Evolutionary conservation across 2,113 vertebrate species (phyloP).

Genomic region (Anarhynchus alexandrinus): DNA sequence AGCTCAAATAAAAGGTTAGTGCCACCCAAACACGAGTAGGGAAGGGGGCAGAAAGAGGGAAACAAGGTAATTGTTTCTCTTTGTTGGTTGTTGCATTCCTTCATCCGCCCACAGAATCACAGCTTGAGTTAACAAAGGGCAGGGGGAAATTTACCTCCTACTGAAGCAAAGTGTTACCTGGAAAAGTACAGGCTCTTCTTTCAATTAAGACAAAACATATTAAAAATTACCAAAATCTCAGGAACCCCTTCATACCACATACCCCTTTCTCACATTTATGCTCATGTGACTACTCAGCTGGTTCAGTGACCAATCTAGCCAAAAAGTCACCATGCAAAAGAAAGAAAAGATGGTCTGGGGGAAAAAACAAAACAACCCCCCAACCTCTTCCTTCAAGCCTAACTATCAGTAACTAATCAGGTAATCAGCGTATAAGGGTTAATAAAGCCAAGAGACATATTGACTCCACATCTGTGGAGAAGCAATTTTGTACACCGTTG

Average conservation of each 20-base stretch:
- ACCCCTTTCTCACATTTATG: neutral
- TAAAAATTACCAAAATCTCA: neutral
- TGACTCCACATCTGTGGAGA: neutral
- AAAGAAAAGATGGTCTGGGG: neutral
- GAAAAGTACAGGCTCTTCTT: neutral
- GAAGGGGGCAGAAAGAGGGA: neutral
- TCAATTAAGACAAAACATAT: neutral
- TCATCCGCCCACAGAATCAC: neutral
- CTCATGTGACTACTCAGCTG: neutral
- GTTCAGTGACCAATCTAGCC: neutral
- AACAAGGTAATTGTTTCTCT: neutral
- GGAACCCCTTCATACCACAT: neutral
- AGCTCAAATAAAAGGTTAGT: neutral
- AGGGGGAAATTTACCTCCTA: neutral
- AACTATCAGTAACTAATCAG: neutral
- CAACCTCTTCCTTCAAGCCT: neutral
- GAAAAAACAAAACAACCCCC: neutral
- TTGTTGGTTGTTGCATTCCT: neutral
- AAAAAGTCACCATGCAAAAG: neutral
- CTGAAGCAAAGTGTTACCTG: neutral
- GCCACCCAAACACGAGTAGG: neutral
- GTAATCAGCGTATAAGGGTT: neutral
- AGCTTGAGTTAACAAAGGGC: neutral
- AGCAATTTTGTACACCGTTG: neutral
- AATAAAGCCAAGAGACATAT: neutral